These are phyloP conservation scores for Neoaliturus tenellus DNA, from an alignment of 2,888 invertebrate species.

Conservation along the genomic window DNA sequence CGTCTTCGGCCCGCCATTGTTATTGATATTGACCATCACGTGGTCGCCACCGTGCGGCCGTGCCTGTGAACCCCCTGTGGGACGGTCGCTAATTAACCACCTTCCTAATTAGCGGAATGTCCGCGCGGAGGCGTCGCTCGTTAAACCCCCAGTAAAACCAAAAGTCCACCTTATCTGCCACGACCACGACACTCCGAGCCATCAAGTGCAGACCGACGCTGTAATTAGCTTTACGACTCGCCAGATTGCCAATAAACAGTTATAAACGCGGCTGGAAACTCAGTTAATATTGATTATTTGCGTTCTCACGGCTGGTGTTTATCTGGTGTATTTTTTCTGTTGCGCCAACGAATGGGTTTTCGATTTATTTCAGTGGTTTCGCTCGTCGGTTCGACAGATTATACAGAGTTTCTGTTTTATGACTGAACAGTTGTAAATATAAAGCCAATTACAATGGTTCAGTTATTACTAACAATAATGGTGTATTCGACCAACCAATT, in stretches of 20 bases:
- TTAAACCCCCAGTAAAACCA: slow-evolving; percentile 7
- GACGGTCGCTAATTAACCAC: not conserved
- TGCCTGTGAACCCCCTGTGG: not conserved
- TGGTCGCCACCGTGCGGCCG: not conserved
- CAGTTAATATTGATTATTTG: not conserved
- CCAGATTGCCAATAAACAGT: not conserved
- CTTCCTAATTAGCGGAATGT: slow-evolving; percentile 9
- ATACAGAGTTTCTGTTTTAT: no score
- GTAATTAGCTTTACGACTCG: not conserved
- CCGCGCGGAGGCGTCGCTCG: slow-evolving; percentile 10
- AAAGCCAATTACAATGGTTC: no score
- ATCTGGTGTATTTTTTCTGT: not conserved
- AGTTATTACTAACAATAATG: no score
- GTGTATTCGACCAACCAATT: no score
- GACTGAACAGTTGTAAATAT: no score
- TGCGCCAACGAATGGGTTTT: no score
- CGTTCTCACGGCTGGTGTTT: not conserved
- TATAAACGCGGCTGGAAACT: not conserved
- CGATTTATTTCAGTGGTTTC: no score
- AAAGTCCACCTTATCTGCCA: not conserved
- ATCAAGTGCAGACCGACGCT: not conserved
- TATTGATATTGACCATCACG: not conserved
- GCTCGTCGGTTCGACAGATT: no score
- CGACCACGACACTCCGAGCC: not conserved
- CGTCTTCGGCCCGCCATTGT: no score